These are phyloP conservation scores for Pomacea maculata DNA, from an alignment of 1,140 invertebrate species.

Conservation along the genomic window DNA sequence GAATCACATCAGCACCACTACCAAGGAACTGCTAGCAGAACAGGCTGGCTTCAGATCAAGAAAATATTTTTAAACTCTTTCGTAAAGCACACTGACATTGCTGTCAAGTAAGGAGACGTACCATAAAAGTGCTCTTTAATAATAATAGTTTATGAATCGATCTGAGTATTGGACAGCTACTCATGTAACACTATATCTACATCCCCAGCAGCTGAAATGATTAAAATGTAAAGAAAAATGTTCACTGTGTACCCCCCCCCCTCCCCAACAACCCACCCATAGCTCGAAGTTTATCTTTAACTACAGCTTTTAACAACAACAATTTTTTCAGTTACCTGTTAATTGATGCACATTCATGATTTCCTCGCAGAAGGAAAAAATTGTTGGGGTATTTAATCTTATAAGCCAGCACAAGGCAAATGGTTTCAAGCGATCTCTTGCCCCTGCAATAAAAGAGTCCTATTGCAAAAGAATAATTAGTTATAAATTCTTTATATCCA, in stretches of 20 bases:
- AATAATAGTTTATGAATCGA: neutral
- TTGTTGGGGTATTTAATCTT: slow-evolving; percentile 70
- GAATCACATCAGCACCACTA: no score
- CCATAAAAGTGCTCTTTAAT: no score
- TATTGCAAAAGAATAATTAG: no score
- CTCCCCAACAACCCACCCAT: no score
- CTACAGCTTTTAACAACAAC: slow-evolving; percentile 8
- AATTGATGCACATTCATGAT: slow-evolving; percentile 75
- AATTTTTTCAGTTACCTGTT: slow-evolving; percentile 65
- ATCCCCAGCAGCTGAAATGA: no score
- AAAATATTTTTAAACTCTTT: no score
- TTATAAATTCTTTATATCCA: no score
- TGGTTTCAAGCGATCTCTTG: slow-evolving; percentile 69
- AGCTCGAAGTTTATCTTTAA: no score
- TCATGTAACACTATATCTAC: neutral
- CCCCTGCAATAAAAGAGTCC: slow-evolving; percentile 65
- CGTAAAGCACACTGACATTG: no score
- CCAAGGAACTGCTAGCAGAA: no score
- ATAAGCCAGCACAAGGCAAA: slow-evolving; percentile 62
- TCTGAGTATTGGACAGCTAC: neutral
- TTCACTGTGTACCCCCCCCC: neutral
- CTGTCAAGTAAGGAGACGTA: no score
- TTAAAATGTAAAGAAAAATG: neutral
- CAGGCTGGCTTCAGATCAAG: no score
- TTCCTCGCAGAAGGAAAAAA: slow-evolving; percentile 75